phyloP scores from a whole-genome alignment of 2,888 invertebrate genomes.

The Agonopterix alstromeriana region DNA sequence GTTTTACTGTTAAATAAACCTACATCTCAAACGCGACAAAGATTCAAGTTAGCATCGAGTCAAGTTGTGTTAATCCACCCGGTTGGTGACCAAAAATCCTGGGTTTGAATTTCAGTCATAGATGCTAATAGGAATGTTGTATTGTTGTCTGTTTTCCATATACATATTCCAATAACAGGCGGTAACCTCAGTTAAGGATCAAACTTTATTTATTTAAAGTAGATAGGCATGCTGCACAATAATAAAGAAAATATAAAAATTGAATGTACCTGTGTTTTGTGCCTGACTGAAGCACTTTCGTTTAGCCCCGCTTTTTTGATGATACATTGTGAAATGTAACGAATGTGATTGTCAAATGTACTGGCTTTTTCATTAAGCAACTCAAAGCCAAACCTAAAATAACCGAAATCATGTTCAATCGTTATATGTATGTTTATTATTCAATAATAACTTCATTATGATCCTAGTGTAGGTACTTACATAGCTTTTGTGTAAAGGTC shows the following conservation, averaged over 20 bases:
- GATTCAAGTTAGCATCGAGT: too few relatives aligned
- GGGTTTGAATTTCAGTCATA: too few relatives aligned
- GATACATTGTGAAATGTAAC: constrained; percentile 61
- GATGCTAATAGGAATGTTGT: too few relatives aligned
- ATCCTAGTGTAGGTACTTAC: constrained; percentile 41
- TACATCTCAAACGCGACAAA: too few relatives aligned
- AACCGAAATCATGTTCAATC: neutral
- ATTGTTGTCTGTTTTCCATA: too few relatives aligned
- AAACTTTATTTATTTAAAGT: too few relatives aligned
- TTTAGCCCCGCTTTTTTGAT: constrained; percentile 57
- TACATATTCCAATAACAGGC: too few relatives aligned
- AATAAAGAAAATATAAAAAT: neutral
- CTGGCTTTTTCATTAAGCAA: constrained; percentile 65
- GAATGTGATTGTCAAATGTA: constrained; percentile 59
- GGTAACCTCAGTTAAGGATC: too few relatives aligned
- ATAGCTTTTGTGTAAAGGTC: constrained; percentile 63
- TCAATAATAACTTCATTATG: neutral
- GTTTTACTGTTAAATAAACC: too few relatives aligned
- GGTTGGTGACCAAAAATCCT: too few relatives aligned
- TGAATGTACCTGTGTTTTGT: constrained; percentile 59
- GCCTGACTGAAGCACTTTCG: constrained; percentile 54
- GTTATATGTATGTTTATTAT: too few relatives aligned
- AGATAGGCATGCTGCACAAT: neutral
- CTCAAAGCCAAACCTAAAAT: constrained; percentile 66
- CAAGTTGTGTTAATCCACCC: too few relatives aligned